These are phyloP conservation scores for Rhinogobius similis DNA, from an alignment of 2,113 vertebrate genomes.

Conservation along the genomic window DNA sequence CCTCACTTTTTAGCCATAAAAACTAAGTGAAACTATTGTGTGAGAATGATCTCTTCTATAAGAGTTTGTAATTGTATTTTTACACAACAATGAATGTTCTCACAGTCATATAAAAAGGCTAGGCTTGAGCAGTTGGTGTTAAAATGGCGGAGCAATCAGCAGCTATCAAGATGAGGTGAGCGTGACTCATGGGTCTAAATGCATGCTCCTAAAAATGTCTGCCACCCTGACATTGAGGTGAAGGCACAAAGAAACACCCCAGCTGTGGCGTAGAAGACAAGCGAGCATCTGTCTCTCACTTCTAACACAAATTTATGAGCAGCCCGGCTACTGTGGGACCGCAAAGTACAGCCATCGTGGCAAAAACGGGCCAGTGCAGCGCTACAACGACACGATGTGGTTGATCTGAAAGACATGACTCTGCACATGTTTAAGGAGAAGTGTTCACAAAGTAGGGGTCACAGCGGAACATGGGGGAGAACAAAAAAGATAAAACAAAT, in stretches of 20 bases:
- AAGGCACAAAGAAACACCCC: constrained; percentile 57
- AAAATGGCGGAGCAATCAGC: constrained; percentile 61
- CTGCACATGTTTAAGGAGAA: constrained; percentile 9
- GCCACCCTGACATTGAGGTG: constrained; percentile 40
- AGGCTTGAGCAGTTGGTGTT: constrained; percentile 53
- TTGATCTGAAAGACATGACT: constrained; percentile 38
- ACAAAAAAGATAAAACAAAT: background rate
- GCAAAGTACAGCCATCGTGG: constrained; percentile 34
- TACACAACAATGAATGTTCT: constrained; percentile 48
- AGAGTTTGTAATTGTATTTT: constrained; percentile 46
- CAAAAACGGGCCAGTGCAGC: constrained; percentile 17
- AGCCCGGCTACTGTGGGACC: constrained; percentile 54
- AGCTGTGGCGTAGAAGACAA: constrained; percentile 41
- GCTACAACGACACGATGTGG: constrained; percentile 32
- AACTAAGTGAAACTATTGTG: constrained; percentile 41
- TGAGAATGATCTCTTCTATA: constrained; percentile 30
- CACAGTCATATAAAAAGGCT: constrained; percentile 29
- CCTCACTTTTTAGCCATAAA: constrained; percentile 37
- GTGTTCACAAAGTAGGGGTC: background rate
- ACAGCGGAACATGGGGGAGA: background rate
- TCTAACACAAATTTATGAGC: constrained; percentile 53
- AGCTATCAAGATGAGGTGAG: constrained; percentile 50
- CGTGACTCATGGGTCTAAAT: constrained; percentile 69
- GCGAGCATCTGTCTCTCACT: constrained; percentile 30
- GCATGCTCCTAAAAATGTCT: constrained; percentile 63